phyloP scores from a whole-genome alignment of 2,113 vertebrate genomes.

The Ancistrus triradiatus region DNA sequence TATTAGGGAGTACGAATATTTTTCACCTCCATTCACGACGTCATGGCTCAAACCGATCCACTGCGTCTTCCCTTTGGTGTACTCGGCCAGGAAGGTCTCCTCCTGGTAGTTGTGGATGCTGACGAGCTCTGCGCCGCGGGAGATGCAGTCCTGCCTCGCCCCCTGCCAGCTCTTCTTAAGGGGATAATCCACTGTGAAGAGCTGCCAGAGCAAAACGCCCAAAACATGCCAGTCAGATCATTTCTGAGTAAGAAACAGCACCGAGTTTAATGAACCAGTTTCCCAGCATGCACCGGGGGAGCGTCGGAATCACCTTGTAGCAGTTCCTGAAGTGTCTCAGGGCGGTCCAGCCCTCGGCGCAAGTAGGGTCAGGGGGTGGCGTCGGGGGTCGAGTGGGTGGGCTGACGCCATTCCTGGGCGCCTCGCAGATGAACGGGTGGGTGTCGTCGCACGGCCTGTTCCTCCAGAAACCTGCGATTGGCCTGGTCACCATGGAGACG shows the following conservation, averaged over 20 bases:
- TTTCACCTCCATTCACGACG: slow-evolving; percentile 63
- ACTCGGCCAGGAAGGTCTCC: slow-evolving; percentile 61
- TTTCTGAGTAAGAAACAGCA: no score
- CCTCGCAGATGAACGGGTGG: slow-evolving; percentile 65
- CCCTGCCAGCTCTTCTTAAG: slow-evolving; percentile 67
- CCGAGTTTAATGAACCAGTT: background rate
- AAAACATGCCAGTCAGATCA: background rate
- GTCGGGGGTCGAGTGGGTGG: slow-evolving; percentile 65
- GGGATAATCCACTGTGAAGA: slow-evolving; percentile 65
- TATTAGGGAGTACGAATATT: background rate
- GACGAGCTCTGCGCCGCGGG: slow-evolving; percentile 61
- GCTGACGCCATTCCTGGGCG: slow-evolving; percentile 60
- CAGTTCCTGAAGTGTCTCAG: slow-evolving; percentile 61
- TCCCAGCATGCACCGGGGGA: slow-evolving; percentile 5
- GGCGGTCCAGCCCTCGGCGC: slow-evolving; percentile 51
- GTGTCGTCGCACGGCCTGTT: slow-evolving; percentile 59
- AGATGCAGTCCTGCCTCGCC: slow-evolving; percentile 62
- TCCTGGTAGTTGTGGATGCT: slow-evolving; percentile 68
- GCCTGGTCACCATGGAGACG: slow-evolving; percentile 66
- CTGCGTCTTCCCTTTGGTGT: slow-evolving; percentile 61
- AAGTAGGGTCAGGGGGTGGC: slow-evolving; percentile 52
- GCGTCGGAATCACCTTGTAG: slow-evolving; percentile 54
- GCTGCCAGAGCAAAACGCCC: slow-evolving; percentile 45
- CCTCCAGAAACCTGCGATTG: slow-evolving; percentile 68
- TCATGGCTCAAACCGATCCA: slow-evolving; percentile 72